Percentiles rank a stretch among this genome's conserved stretches.
Evolutionary conservation across 2,888 invertebrate genomes (phyloP).

Genomic region (Salpingus planirostris): DNA sequence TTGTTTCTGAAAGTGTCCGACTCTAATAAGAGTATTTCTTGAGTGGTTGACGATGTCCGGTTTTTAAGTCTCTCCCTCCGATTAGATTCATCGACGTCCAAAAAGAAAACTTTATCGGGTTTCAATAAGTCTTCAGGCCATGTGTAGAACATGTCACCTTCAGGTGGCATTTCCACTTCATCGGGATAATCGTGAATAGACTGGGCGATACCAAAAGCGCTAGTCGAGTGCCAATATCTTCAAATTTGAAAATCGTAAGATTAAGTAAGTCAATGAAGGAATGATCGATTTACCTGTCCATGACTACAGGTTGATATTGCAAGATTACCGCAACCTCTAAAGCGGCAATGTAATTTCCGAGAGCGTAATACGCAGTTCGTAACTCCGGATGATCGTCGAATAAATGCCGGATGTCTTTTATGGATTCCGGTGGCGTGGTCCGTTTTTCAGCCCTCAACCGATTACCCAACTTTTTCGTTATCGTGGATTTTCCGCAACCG

Average conservation of each 20-base stretch:
- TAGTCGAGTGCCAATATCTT: constrained; percentile 44
- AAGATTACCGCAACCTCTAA: constrained; percentile 32
- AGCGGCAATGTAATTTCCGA: constrained; percentile 44
- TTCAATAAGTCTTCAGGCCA: constrained; percentile 43
- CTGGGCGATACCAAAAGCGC: constrained; percentile 40
- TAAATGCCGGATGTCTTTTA: constrained; percentile 30
- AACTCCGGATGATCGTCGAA: constrained; percentile 33
- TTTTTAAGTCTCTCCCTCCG: constrained; percentile 32
- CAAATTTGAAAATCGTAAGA: too few relatives aligned
- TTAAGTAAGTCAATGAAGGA: too few relatives aligned
- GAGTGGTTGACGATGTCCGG: constrained; percentile 27
- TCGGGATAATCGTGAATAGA: constrained; percentile 24
- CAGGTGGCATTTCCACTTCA: constrained; percentile 25
- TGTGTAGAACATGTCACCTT: constrained; percentile 30
- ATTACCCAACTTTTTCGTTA: constrained; percentile 32
- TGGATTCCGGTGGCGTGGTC: constrained; percentile 38
- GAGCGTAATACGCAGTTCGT: constrained; percentile 39
- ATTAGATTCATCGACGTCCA: constrained; percentile 38
- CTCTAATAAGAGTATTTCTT: constrained; percentile 31
- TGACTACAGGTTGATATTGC: constrained; percentile 35
- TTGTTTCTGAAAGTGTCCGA: constrained; percentile 30
- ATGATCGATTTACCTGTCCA: constrained; percentile 39
- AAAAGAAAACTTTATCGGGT: constrained; percentile 39
- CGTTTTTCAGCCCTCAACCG: constrained; percentile 29
- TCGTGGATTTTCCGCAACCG: constrained; percentile 42